Percentiles rank a stretch among this genome's conserved stretches.
phyloP scores from a whole-genome alignment of 2,888 invertebrate genomes.

The Thera britannica region DNA sequence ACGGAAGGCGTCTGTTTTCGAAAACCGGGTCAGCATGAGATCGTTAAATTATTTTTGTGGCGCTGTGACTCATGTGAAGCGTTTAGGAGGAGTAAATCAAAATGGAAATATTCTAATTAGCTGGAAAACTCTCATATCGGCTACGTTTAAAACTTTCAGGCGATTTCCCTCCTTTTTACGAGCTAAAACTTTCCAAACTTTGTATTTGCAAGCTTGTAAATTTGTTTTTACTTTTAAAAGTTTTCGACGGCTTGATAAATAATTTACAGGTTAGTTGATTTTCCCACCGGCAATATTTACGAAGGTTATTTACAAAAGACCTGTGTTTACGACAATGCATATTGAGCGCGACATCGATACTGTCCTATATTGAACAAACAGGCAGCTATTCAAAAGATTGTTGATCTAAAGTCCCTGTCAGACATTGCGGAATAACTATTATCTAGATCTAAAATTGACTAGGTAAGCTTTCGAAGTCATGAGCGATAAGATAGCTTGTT shows the following conservation, averaged over 20 bases:
- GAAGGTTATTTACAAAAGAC: constrained; percentile 20
- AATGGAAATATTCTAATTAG: constrained; percentile 64
- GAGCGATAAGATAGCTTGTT: no score
- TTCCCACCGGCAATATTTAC: constrained; percentile 1
- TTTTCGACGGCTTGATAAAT: background rate
- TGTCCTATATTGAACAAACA: constrained; percentile 22
- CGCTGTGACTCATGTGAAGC: constrained; percentile 67
- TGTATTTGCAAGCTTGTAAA: no score
- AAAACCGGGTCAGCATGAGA: constrained; percentile 59
- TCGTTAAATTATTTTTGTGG: constrained; percentile 62
- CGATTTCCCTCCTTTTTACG: background rate
- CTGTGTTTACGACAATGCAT: constrained; percentile 54
- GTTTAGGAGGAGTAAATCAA: constrained; percentile 71
- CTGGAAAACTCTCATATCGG: constrained; percentile 34
- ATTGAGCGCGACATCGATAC: constrained; percentile 43
- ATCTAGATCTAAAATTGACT: background rate
- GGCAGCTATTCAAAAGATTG: constrained; percentile 8
- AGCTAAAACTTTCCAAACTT: background rate
- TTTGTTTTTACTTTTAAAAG: background rate
- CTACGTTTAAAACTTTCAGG: background rate
- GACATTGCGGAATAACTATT: no score
- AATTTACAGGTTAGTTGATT: background rate
- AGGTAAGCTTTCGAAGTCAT: no score
- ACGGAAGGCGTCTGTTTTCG: constrained; percentile 44
- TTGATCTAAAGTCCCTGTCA: constrained; percentile 11